Conservation (phyloP, 2,113 vertebrate genomes). For the chimpanzee (Pan troglodytes) region NHGRI_mPanTro3-v2.1_pri NC_072403.2:74858501-74859000, state of each 20-base stretch:
- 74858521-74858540: not conserved
- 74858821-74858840: not conserved
- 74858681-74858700: not conserved
- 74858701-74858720: not conserved
- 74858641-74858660: not conserved
- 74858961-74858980: not conserved
- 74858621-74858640: not conserved
- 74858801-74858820: not conserved
- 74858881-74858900: not conserved
- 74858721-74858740: not conserved
- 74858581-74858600: not conserved
- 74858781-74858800: not conserved
- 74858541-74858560: not conserved
- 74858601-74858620: not conserved
- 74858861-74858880: not conserved
- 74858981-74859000: not conserved
- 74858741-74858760: not conserved
- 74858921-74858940: not conserved
- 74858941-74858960: not conserved
- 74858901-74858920: too few relatives aligned
- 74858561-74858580: not conserved
- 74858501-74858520: too few relatives aligned
- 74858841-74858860: not conserved
- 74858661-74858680: not conserved
- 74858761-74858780: not conserved